These are phyloP conservation scores for Leptoclinus maculatus DNA, from an alignment of 2,797 vertebrate genomes.

Conservation along the genomic window DNA sequence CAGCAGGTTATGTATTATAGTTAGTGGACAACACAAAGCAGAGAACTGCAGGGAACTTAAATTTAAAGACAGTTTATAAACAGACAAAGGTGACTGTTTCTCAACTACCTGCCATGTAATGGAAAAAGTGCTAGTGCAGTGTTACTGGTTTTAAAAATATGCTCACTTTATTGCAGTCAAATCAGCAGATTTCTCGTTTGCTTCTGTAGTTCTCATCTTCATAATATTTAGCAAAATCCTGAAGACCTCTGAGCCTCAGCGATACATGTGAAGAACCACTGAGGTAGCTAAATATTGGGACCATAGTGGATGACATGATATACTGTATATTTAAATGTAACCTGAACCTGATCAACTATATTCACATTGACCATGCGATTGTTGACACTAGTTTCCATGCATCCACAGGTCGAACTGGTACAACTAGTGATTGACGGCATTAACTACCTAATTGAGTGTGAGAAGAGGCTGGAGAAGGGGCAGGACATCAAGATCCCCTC, in stretches of 20 bases:
- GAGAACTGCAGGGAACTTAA: neutral
- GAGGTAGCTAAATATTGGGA: neutral
- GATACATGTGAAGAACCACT: neutral
- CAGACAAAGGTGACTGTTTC: neutral
- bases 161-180: neutral
- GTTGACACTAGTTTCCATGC: neutral
- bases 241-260: neutral
- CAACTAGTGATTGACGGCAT: conserved; percentile 91
- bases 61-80: neutral
- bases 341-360: neutral
- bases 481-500: conserved; percentile 92
- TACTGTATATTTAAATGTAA: neutral
- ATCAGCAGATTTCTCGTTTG: conserved; percentile 1
- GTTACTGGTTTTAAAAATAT: neutral
- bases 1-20: neutral
- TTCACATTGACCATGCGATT: neutral
- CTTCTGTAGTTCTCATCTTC: neutral
- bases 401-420: conserved; percentile 88
- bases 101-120: neutral
- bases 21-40: neutral
- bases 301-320: neutral
- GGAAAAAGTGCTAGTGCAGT: neutral
- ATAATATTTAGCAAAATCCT: neutral
- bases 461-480: conserved; percentile 91
- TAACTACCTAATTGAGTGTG: conserved; percentile 92